Base-by-base conservation (phyloP, 2,888 invertebrate species). In the Opisthograptis luteolata region DNA sequence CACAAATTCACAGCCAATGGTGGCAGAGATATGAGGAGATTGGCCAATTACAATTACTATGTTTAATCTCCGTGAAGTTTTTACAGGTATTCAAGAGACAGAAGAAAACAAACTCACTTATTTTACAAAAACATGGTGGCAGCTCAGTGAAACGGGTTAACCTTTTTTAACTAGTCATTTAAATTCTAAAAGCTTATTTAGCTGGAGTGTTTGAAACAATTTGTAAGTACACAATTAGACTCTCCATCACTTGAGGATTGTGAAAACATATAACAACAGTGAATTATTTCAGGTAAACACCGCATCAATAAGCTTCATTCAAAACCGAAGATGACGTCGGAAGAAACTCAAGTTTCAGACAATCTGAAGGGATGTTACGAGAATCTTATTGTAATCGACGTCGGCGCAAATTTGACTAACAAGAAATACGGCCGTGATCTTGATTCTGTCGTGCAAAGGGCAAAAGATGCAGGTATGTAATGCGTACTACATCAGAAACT, bases 371-470 rank as follows among this genome's bases (percentile, higher is more conserved):
- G 95, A 73, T 96, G 95, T 81, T 96, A 96, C 79, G 97, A 97
- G 84, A 97, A 97, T 90, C 95, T 98, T 81, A 96, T 97, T 84
- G 93, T 98, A 70, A 95, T 97, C 62, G 98, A 98, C 87, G 95
- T 96, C 62, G 97, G 97, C 69, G 97, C 97, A 52, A 98, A 98
- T 93, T 92, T 98, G 73, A 97, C 97, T 15, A 97, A 97, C 87
- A 97, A 97, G 86, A 98, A 98, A 87, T 98, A 96, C 85, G 94
- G 94, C 79, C 94, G 97, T 82, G 98, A 98, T 92, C 92, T 98
- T 79, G 97, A 98, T 88, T 95, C 96, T 52, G 97, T 98, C 5
- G 92, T 98, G 58, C 95, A 97, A 88, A 93, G 98, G 88, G 97
- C 97, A 62, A 96, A 96, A 92, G 97, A 97, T 92, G 94, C 97